phyloP scores from a whole-genome alignment of 2,113 vertebrate species.

The Delphinus delphis region DNA sequence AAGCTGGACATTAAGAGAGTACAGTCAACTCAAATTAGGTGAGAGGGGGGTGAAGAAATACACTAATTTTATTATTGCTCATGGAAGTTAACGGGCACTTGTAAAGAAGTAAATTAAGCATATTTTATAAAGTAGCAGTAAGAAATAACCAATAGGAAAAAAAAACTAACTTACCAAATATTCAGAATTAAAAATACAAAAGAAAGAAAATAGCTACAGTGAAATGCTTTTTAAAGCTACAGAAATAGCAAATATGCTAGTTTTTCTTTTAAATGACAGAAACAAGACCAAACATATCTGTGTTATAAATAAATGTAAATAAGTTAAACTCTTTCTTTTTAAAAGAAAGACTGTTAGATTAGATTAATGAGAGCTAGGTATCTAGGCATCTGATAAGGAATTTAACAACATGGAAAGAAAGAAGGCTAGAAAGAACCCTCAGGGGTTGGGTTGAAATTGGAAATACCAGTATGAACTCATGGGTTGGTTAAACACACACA shows the following conservation, averaged over 20 bases:
- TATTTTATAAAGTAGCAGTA: background rate
- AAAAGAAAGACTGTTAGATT: background rate
- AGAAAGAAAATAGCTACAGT: background rate
- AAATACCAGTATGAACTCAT: background rate
- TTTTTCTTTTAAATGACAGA: background rate
- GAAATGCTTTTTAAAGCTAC: background rate
- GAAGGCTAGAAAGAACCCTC: background rate
- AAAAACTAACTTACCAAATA: background rate
- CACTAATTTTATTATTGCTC: background rate
- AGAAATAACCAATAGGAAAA: background rate
- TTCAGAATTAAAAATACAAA: background rate
- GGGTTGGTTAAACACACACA: background rate
- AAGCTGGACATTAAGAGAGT: background rate
- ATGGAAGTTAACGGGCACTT: background rate
- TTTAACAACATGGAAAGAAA: background rate
- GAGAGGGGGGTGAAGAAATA: background rate
- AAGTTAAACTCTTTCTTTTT: background rate
- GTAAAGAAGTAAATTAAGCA: background rate
- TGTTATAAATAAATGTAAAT: background rate
- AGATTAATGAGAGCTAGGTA: background rate
- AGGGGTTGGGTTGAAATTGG: background rate
- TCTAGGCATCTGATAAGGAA: background rate
- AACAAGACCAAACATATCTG: background rate
- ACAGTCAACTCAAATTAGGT: background rate
- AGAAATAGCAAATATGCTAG: background rate